Conservation (phyloP, 64 coral and sea anemone species). For the Acropora yongei region DNA sequence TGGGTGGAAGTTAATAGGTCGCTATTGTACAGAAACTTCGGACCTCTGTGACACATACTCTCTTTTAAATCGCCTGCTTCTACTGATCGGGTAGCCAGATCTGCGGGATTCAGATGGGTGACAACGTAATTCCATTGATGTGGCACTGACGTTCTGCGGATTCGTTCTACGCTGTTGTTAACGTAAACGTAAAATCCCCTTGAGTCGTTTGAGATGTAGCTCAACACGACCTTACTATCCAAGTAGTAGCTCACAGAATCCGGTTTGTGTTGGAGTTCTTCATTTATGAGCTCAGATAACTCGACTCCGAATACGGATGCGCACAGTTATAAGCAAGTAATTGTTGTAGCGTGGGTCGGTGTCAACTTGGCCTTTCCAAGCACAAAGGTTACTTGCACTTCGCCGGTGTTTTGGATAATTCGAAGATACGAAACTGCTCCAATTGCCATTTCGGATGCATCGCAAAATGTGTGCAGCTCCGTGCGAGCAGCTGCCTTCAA, state of each 20-base stretch:
- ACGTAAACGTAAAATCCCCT: background rate
- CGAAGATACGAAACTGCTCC: background rate
- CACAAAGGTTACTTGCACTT: constrained; percentile 8
- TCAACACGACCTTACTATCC: background rate
- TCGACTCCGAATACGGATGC: constrained; percentile 6
- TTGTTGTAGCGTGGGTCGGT: background rate
- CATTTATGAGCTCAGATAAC: background rate
- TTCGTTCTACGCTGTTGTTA: constrained; percentile 13
- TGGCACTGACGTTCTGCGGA: constrained; percentile 15
- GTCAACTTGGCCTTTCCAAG: background rate
- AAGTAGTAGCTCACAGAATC: background rate
- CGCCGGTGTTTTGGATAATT: background rate
- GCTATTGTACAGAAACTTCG: constrained; percentile 38
- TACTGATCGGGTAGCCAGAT: constrained; percentile 38
- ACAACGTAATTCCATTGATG: constrained; percentile 58
- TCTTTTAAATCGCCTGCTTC: constrained; percentile 18
- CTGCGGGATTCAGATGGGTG: constrained; percentile 39
- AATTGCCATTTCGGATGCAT: constrained; percentile 6
- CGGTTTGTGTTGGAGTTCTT: background rate
- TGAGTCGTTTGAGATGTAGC: background rate
- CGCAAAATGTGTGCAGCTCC: constrained; percentile 13
- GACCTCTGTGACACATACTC: constrained; percentile 42
- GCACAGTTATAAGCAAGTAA: constrained; percentile 1
- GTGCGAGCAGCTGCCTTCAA: background rate
- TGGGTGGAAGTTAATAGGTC: background rate